Evolutionary conservation across 2,888 invertebrate genomes (phyloP).

Genomic region (Drosophila stalkeri): DNA sequence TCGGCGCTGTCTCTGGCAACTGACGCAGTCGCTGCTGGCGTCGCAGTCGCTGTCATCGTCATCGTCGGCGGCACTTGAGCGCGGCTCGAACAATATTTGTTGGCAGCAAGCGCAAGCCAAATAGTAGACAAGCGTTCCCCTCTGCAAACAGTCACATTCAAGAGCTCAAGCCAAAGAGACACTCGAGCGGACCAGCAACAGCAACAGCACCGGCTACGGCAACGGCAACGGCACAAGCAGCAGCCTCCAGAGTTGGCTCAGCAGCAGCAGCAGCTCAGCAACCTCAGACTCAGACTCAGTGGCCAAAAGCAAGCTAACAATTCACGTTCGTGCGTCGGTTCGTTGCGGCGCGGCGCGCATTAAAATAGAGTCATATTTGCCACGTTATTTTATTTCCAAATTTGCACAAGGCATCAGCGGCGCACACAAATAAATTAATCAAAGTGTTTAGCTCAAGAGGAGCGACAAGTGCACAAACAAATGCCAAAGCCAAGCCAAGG

Average conservation of each 20-base stretch:
- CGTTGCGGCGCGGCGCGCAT: conserved; percentile 74
- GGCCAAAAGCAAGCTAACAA: conserved; percentile 77
- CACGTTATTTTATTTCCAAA: conserved; percentile 76
- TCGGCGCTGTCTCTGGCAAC: conserved; percentile 41
- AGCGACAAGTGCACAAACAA: conserved; percentile 74
- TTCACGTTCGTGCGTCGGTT: conserved; percentile 80
- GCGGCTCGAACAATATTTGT: conserved; percentile 85
- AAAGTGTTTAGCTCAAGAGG: conserved; percentile 63
- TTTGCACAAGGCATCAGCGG: conserved; percentile 64
- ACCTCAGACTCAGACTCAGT: conserved; percentile 69
- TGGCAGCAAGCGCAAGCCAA: conserved; percentile 85
- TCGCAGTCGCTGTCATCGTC: conserved; percentile 39
- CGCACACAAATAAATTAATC: conserved; percentile 75
- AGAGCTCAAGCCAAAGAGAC: conserved; percentile 85
- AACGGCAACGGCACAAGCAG: conserved; percentile 36
- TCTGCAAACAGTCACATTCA: conserved; percentile 86
- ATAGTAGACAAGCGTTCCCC: conserved; percentile 86
- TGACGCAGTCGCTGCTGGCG: conserved; percentile 34
- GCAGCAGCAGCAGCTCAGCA: conserved; percentile 41
- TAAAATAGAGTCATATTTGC: conserved; percentile 72
- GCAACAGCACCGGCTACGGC: conserved; percentile 48
- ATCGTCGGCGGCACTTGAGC: conserved; percentile 83
- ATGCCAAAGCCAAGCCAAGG: conserved; percentile 47
- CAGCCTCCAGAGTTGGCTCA: conserved; percentile 41
- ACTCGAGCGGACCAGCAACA: conserved; percentile 84